Evolutionary conservation across 2,113 vertebrate species (phyloP), one percentile per base, ranked within the genome.

Genomic region (Noturus placidus): DNA sequence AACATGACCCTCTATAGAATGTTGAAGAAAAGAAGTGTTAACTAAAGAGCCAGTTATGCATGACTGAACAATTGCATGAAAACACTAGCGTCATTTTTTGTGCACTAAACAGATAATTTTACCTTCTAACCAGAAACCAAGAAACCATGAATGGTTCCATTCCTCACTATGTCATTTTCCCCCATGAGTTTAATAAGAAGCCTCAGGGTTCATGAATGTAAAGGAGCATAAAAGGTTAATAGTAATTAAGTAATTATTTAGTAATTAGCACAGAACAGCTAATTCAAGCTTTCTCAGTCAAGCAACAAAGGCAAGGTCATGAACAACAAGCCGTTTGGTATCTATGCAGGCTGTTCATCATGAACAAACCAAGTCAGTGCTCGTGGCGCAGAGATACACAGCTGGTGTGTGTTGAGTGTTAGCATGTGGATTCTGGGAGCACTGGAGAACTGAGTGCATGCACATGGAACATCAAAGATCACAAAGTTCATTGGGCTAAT

Each of bases 401-500:
- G 86, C 86, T 85, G 89, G 67, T 85, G 22, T 38, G 25, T 52
- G 78, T 80, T 20, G 85, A 35, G 46, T 65, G 50, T 72, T 63
- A 25, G 85, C 76, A 77, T 42, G 7, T 42, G 86, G 83, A 83
- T 83, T 74, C 79, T n/a, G n/a, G 38, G 52, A 85, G 78, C 42
- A 56, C 56, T 42, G 27, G 57, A 84, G 46, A 82, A 76, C 42
- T 63, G 67, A 85, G 50, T 78, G 33, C 79, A 83, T 30, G 46
- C 56, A 82, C 65, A 82, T 20, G 70, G 84, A 78, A 35, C 56
- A 52, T 70, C 69, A 85, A 54, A 74, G 67, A 22, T 74, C 69
- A 81, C 80, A 87, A 65, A 84, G 81, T 85, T 89, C 87, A 86
- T 72, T 84, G 27, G 81, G 63, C 56, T 84, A 76, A 87, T 35